Evolutionary conservation across 2,113 vertebrate species (phyloP), one percentile per base, ranked within the genome.

Genomic region (Brachyistius frenatus): DNA sequence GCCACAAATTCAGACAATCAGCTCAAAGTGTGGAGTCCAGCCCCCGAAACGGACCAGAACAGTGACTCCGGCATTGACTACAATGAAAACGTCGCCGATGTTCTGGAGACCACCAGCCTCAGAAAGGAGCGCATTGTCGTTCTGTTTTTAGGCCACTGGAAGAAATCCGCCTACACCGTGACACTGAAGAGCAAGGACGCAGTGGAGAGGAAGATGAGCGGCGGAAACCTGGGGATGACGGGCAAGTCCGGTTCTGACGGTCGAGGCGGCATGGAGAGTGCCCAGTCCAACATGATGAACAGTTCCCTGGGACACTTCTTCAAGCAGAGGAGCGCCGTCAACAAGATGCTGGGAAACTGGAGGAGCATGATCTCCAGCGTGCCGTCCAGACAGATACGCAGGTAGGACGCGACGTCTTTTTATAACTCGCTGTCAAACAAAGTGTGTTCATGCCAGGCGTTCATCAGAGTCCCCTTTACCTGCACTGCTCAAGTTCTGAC

Each of bases 131-230:
- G 97, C 1, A 97, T 97, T 7, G 95, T 99, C 15, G 95, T 95
- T 62, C 92, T 98, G 53, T 99, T 99, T 90, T 91, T 99, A 35
- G 91, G 96, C 60, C 97, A 99, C 91, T 99, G 98, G 98, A 97
- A 96, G 90, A 97, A 95, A 80, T 97, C 96, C 0, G 95, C 96
- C 11, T 97, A 94, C 68, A 77, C 92, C 0, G 89, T 92, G 2
- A 93, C 94, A 0, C 66, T 95, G 73, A 94, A 84, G 92, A 92
- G 91, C 3, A 93, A 68, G 0, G 94, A 89, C 7, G 71, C 84
- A 2, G 87, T 61, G 1, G 92, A 90, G 79, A 90, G 91, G 70
- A 94, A 93, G 89, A 58, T 74, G 73, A 93, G 85, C 53, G 36
- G 47, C 7, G 62, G 53, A 37, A 79, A 8, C 7, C 23, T 0